Conservation (phyloP, 2,888 invertebrate genomes). For the Netelia virgata region DNA sequence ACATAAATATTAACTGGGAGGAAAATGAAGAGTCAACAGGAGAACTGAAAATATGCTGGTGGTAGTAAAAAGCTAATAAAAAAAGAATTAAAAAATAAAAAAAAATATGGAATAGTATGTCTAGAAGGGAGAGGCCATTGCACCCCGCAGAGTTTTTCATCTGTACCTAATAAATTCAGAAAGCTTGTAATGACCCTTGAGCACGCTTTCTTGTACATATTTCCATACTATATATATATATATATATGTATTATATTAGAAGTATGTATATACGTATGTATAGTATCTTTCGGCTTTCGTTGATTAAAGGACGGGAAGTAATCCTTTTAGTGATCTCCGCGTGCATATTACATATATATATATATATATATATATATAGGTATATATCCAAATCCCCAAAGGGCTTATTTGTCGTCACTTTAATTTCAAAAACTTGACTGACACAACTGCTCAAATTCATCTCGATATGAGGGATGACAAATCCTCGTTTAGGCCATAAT, state of each 20-base stretch:
- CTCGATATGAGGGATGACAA: conserved; percentile 28
- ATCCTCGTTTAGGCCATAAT: conserved; percentile 19
- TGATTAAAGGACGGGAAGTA: conserved; percentile 23
- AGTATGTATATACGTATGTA: too few species aligned
- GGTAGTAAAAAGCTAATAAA: neutral
- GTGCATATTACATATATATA: neutral
- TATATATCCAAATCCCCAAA: neutral
- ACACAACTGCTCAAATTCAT: conserved; percentile 16
- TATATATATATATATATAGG: neutral
- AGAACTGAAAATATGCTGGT: neutral
- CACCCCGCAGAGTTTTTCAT: conserved; percentile 3
- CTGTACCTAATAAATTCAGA: neutral
- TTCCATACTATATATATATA: neutral
- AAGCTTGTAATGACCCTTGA: conserved; percentile 30
- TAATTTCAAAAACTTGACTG: conserved; percentile 11
- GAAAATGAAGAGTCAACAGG: conserved; percentile 16
- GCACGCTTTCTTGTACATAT: conserved; percentile 6
- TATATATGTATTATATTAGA: neutral
- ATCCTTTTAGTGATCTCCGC: neutral
- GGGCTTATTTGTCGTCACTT: conserved; percentile 38
- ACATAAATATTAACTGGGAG: conserved; percentile 18
- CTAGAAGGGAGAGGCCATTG: conserved; percentile 15
- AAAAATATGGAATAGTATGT: neutral
- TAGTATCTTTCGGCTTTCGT: conserved; percentile 9
- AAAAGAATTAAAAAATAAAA: neutral